Evolutionary conservation across 2,888 invertebrate genomes (phyloP), one percentile per base, ranked within the genome.

Genomic region (Pristionchus mayeri): DNA sequence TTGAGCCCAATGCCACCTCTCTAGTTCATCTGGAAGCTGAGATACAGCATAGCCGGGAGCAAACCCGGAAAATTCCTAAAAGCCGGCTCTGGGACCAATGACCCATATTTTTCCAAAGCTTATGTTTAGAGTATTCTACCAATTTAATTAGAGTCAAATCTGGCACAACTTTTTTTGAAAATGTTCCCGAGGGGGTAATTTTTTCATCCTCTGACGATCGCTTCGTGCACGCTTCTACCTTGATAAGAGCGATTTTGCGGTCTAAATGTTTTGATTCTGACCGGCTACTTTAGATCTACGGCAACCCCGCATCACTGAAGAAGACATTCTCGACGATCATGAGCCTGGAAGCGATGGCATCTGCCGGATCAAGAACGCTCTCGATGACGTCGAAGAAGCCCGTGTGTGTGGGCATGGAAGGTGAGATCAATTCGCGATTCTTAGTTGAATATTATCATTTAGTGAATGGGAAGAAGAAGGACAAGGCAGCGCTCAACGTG

Each of bases 261-360:
- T 7, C 34, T 16, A 63, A 63, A 34, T 27, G n/a, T n/a, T n/a
- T 63, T 34, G 63, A 34, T 34, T 71, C 6, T 54, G 54, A 2
- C 21, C 18, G 44, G 16, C 16, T 52, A 34, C 76, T 87, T 24
- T 37, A 89, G 88, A 88, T 91, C 50, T 91, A 91, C 84, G 91
- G 90, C 34, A 91, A 90, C 80, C 89, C 91, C n/a, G 86, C 87
- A 21, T 87, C 87, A 3, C 85, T 91, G 27, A 88, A 88, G 86
- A 89, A 90, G 83, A 90, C 89, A 2, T 91, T 88, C 84, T 88
- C 89, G 48, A 91, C 91, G 2, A 83, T 91, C 0, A 88, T 90
- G 88, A 89, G 88, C 67, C 85, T 91, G 63, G 86, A 88, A 48
- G 85, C 88, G 34, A 85, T 87, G 85, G 82, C 85, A 11, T 85